Conservation (phyloP, 1,140 invertebrate species). For the Cyclina sinensis region DNA sequence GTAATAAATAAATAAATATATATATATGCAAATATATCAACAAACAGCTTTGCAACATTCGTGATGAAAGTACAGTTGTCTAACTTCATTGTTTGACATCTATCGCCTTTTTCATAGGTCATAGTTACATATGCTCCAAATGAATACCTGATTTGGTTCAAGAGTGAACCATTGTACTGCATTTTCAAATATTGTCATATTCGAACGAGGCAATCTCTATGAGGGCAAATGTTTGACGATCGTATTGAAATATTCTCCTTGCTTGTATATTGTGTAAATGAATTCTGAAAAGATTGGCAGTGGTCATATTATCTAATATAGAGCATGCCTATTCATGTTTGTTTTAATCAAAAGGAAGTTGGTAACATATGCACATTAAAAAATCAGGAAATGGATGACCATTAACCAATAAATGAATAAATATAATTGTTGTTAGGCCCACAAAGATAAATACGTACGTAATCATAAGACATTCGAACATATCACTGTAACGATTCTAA, state of each 20-base stretch:
- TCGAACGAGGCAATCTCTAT: background rate
- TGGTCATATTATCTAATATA: no score
- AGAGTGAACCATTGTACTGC: background rate
- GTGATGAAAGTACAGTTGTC: background rate
- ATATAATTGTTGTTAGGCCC: background rate
- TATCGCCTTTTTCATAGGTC: background rate
- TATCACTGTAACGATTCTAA: background rate
- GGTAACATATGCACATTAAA: no score
- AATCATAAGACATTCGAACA: background rate
- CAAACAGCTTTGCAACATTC: background rate
- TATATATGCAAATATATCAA: no score
- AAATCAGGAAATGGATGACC: conserved; percentile 30
- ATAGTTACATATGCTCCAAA: background rate
- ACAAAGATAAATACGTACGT: no score
- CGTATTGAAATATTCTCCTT: conserved; percentile 1
- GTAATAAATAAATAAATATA: no score
- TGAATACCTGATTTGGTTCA: background rate
- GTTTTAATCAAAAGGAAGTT: no score
- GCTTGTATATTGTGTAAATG: background rate
- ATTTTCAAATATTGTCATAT: background rate
- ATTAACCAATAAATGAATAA: background rate
- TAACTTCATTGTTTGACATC: conserved; percentile 3
- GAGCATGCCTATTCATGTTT: no score
- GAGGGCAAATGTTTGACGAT: background rate
- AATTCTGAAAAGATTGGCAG: background rate